Evolutionary conservation across 2,113 vertebrate species (phyloP).

Genomic region (Dipodomys merriami): DNA sequence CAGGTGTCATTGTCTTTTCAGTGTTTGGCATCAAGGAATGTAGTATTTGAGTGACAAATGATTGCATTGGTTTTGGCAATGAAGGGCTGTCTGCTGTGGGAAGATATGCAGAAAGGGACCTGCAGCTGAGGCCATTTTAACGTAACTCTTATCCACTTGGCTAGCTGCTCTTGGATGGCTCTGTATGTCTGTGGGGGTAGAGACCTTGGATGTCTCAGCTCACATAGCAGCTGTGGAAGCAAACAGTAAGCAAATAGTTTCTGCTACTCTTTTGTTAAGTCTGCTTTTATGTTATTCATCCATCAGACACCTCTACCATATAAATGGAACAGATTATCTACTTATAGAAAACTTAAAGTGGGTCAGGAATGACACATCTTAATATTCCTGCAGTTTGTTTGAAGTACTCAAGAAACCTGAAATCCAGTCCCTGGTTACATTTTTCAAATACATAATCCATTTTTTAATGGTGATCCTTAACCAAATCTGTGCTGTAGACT

Average conservation of each 20-base stretch:
- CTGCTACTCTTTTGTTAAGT: constrained; percentile 28
- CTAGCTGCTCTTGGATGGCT: constrained; percentile 55
- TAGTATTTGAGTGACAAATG: constrained; percentile 82
- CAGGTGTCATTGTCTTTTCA: constrained; percentile 72
- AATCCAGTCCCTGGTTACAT: neutral
- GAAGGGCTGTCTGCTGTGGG: constrained; percentile 69
- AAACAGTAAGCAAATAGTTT: constrained; percentile 15
- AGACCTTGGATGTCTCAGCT: neutral
- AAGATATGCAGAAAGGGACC: constrained; percentile 76
- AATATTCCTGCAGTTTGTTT: constrained; percentile 36
- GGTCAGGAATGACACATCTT: constrained; percentile 36
- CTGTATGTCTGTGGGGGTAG: neutral
- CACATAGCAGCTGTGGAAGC: constrained; percentile 50
- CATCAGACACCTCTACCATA: neutral
- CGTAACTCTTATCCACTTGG: constrained; percentile 66
- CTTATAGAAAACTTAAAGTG: neutral
- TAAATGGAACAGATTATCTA: neutral
- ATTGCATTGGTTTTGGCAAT: constrained; percentile 75
- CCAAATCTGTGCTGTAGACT: neutral
- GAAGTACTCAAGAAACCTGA: constrained; percentile 10
- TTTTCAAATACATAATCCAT: neutral
- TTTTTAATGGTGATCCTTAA: constrained; percentile 21
- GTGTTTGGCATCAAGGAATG: constrained; percentile 73
- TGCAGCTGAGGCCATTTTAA: constrained; percentile 66
- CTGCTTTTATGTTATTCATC: neutral